Percentiles rank a stretch among this genome's conserved stretches.
phyloP scores from a whole-genome alignment of 2,888 invertebrate genomes.

The Emmelina monodactyla region DNA sequence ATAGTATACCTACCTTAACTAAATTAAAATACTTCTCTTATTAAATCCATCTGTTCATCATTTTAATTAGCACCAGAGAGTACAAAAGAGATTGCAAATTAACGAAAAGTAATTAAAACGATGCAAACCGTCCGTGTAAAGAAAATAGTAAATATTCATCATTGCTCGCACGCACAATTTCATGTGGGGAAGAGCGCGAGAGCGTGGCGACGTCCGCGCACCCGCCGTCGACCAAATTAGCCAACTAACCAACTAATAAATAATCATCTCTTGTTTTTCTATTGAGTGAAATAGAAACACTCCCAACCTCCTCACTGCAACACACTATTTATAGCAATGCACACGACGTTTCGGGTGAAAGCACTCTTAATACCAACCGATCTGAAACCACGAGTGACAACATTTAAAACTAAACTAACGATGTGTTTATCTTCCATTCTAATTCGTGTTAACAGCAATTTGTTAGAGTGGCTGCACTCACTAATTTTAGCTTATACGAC shows the following conservation, averaged over 20 bases:
- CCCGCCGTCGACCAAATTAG: slow-evolving; percentile 63
- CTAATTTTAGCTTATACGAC: slow-evolving; percentile 55
- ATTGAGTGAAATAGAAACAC: slow-evolving; percentile 60
- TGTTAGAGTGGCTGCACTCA: slow-evolving; percentile 48
- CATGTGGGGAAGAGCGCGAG: slow-evolving; percentile 49
- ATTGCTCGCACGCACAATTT: slow-evolving; percentile 50
- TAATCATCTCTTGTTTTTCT: slow-evolving; percentile 66
- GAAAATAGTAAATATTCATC: slow-evolving; percentile 35
- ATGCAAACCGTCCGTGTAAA: slow-evolving; percentile 17
- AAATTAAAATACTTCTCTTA: too few relatives aligned
- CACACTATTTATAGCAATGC: slow-evolving; percentile 55
- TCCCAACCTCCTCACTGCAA: slow-evolving; percentile 40
- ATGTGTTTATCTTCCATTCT: slow-evolving; percentile 44
- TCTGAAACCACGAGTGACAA: slow-evolving; percentile 35
- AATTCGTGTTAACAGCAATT: slow-evolving; percentile 55
- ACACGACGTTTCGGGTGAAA: slow-evolving; percentile 61
- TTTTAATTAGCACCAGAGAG: neutral
- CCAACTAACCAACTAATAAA: slow-evolving; percentile 65
- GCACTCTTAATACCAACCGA: slow-evolving; percentile 60
- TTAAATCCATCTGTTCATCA: too few relatives aligned
- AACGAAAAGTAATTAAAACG: neutral
- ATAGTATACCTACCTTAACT: too few relatives aligned
- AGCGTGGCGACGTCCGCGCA: slow-evolving; percentile 49
- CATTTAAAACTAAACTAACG: slow-evolving; percentile 30
- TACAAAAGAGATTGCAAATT: neutral